A percentile compares a stretch with the other conserved stretches of the same genome.
These are phyloP conservation scores for Microcaecilia unicolor DNA, from an alignment of 2,797 vertebrate species.

Conservation along the genomic window DNA sequence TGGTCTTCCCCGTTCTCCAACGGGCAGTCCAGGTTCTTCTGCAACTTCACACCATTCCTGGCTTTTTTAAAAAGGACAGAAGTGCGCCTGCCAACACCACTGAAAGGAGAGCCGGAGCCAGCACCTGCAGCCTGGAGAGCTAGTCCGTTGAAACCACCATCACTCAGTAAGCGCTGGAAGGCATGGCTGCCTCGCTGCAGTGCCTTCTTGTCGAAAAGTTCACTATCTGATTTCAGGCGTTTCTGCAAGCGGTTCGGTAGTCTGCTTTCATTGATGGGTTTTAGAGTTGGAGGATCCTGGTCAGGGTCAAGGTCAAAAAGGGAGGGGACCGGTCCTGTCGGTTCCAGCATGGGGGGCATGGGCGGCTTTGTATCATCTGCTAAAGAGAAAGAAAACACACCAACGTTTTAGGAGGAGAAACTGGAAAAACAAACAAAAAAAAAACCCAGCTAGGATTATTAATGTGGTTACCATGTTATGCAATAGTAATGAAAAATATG, in stretches of 20 bases:
- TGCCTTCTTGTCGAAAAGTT: slow-evolving; percentile 44
- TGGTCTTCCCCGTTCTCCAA: slow-evolving; percentile 65
- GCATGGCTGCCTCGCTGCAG: slow-evolving; percentile 56
- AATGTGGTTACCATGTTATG: too few species aligned
- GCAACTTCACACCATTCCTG: slow-evolving; percentile 79
- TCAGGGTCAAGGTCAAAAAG: slow-evolving; percentile 72
- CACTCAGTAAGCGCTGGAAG: slow-evolving; percentile 51
- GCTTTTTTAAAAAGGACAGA: slow-evolving; percentile 88
- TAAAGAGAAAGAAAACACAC: slow-evolving; percentile 42
- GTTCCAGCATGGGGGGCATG: slow-evolving; percentile 86
- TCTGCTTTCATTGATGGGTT: slow-evolving; percentile 73
- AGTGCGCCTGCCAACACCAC: slow-evolving; percentile 75
- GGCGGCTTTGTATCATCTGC: slow-evolving; percentile 80
- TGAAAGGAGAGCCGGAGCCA: slow-evolving; percentile 39
- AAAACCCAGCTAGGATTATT: too few species aligned
- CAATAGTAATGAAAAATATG: too few species aligned
- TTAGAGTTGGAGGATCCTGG: slow-evolving; percentile 84
- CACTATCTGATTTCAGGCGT: slow-evolving; percentile 58
- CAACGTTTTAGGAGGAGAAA: too few species aligned
- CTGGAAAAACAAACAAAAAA: too few species aligned
- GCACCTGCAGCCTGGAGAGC: slow-evolving; percentile 29
- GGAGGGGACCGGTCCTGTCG: slow-evolving; percentile 76
- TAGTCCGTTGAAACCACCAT: slow-evolving; percentile 61
- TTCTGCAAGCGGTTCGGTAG: slow-evolving; percentile 59
- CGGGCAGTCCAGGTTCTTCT: slow-evolving; percentile 63